Evolutionary conservation across 1,140 invertebrate genomes (phyloP).

Genomic region (Apolygus lucorum): DNA sequence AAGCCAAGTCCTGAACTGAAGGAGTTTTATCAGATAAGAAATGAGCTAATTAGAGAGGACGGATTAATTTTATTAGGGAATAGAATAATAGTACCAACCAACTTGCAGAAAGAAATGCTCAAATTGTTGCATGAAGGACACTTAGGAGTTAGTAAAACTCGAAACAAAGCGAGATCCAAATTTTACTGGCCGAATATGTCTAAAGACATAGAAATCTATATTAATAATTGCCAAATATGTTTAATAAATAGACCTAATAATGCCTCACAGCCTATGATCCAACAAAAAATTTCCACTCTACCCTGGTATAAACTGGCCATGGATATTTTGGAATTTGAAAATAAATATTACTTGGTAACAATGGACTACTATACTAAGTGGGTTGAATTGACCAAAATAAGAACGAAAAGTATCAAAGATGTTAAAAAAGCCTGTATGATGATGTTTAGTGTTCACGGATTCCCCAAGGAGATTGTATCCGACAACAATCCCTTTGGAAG

Average conservation of each 20-base stretch:
- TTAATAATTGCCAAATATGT: conserved; percentile 8
- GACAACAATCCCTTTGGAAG: conserved; percentile 13
- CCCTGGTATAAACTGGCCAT: neutral
- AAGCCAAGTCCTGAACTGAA: neutral
- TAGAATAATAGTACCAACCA: conserved; percentile 5
- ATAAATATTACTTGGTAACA: conserved; percentile 3
- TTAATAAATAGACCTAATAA: conserved; percentile 3
- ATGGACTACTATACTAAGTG: conserved; percentile 10
- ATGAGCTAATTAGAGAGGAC: conserved; percentile 8
- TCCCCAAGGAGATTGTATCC: neutral
- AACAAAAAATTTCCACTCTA: conserved; percentile 3
- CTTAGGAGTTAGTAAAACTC: conserved; percentile 5
- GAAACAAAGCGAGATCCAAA: neutral
- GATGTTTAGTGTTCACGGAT: conserved; percentile 7
- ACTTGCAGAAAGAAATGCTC: conserved; percentile 1
- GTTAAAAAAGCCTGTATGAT: conserved; percentile 8
- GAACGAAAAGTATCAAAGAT: neutral
- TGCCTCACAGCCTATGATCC: conserved; percentile 2
- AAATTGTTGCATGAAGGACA: conserved; percentile 17
- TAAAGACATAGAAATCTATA: conserved; percentile 8
- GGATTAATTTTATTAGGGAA: conserved; percentile 14
- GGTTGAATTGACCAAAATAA: neutral
- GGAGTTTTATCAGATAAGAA: conserved; percentile 14
- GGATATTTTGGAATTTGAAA: conserved; percentile 12
- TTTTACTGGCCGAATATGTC: conserved; percentile 18